phyloP scores from a whole-genome alignment of 2,797 vertebrate species.

The Hypotaenidia okinawae region DNA sequence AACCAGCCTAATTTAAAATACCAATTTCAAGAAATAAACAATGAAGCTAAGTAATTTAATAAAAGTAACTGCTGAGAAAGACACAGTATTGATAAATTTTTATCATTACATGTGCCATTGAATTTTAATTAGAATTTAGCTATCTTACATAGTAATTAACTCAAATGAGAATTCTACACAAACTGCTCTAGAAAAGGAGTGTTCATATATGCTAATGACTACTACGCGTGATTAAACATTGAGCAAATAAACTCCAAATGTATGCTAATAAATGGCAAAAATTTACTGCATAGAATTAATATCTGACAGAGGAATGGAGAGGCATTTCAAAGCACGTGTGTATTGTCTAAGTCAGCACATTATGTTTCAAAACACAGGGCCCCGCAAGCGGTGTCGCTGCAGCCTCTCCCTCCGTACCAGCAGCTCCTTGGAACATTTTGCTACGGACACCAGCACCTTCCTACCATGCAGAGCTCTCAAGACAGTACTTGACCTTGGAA shows the following conservation, averaged over 20 bases:
- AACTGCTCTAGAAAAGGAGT: constrained; percentile 57
- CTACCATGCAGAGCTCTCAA: background rate
- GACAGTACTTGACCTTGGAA: background rate
- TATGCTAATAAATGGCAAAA: constrained; percentile 67
- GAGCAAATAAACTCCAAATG: constrained; percentile 62
- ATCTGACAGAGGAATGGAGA: background rate
- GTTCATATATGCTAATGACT: constrained; percentile 68
- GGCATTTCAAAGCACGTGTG: background rate
- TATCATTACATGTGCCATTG: constrained; percentile 66
- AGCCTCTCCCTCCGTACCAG: background rate
- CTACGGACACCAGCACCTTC: background rate
- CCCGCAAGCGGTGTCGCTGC: background rate
- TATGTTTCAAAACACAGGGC: background rate
- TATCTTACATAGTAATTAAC: constrained; percentile 68
- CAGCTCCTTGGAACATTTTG: background rate
- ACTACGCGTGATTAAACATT: constrained; percentile 55
- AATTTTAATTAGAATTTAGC: constrained; percentile 72
- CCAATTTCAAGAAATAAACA: constrained; percentile 57
- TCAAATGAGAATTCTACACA: constrained; percentile 62
- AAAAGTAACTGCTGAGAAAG: constrained; percentile 48
- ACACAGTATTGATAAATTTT: constrained; percentile 59
- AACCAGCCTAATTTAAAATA: constrained; percentile 26
- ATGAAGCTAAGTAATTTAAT: constrained; percentile 44
- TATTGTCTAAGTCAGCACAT: background rate
- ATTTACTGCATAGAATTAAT: constrained; percentile 40